Conservation (phyloP, 2,888 invertebrate genomes). For the Acanthopleura granulata region DNA sequence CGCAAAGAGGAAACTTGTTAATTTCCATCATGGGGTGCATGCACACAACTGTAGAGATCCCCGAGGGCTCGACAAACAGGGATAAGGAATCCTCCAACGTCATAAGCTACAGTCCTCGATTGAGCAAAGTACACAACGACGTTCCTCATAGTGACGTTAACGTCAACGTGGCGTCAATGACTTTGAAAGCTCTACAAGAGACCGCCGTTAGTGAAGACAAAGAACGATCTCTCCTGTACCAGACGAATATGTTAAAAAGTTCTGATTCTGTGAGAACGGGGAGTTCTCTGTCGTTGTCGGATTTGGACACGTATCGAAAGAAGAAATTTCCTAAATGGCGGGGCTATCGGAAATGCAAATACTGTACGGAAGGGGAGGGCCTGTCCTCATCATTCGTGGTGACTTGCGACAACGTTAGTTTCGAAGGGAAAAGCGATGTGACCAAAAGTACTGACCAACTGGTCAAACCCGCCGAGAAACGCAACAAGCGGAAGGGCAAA, state of each 20-base stretch:
- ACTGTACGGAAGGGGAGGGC: background rate
- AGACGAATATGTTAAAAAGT: conserved; percentile 20
- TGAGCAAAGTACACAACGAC: too few relatives aligned
- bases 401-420: background rate
- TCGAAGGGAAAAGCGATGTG: background rate
- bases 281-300: background rate
- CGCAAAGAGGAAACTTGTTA: too few relatives aligned
- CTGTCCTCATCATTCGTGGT: background rate
- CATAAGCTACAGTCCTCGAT: too few relatives aligned
- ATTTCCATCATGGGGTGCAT: too few relatives aligned
- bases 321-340: conserved; percentile 7
- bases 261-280: background rate
- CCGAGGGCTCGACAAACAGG: too few relatives aligned
- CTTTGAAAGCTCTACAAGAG: too few relatives aligned
- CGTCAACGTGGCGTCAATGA: too few relatives aligned
- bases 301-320: conserved; percentile 1
- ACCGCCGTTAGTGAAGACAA: too few relatives aligned
- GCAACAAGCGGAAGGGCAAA: background rate
- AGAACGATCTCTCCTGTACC: too few relatives aligned
- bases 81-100: too few relatives aligned
- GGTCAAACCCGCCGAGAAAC: background rate
- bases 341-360: conserved; percentile 10
- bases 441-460: background rate
- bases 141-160: too few relatives aligned
- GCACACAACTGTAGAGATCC: too few relatives aligned